Evolutionary conservation across 2,113 vertebrate species (phyloP).

Genomic region (Hyperoodon ampullatus): DNA sequence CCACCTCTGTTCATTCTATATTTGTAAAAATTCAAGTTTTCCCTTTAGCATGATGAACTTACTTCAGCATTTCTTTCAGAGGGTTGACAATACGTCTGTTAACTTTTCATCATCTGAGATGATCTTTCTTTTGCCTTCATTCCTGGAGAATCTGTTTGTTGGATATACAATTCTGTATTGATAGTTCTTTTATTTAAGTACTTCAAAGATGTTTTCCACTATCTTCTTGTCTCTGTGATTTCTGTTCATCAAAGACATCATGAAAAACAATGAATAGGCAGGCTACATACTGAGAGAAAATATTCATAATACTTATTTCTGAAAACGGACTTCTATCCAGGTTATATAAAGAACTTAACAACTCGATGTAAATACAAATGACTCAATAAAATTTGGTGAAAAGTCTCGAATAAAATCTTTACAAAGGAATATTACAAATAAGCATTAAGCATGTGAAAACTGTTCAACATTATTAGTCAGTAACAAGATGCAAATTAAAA

Average conservation of each 20-base stretch:
- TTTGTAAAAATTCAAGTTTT: not conserved
- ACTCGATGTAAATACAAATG: not conserved
- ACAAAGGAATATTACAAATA: not conserved
- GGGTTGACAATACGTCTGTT: not conserved
- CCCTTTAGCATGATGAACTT: not conserved
- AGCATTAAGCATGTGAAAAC: not conserved
- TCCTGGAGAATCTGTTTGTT: not conserved
- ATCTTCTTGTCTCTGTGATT: not conserved
- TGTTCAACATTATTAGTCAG: not conserved
- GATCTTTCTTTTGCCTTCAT: not conserved
- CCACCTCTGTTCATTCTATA: not conserved
- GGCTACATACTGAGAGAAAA: not conserved
- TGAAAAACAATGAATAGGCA: not conserved
- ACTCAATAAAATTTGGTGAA: not conserved
- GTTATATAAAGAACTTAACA: not conserved
- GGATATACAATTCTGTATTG: not conserved
- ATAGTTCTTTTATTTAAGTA: not conserved
- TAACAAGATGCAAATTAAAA: not conserved
- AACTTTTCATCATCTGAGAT: not conserved
- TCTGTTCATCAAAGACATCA: not conserved
- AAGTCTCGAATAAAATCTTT: not conserved
- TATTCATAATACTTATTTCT: not conserved
- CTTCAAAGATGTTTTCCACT: not conserved
- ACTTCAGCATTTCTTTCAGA: not conserved
- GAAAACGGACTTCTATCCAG: not conserved